Evolutionary conservation across 2,113 vertebrate genomes (phyloP).

Genomic region (Chionomys nivalis): DNA sequence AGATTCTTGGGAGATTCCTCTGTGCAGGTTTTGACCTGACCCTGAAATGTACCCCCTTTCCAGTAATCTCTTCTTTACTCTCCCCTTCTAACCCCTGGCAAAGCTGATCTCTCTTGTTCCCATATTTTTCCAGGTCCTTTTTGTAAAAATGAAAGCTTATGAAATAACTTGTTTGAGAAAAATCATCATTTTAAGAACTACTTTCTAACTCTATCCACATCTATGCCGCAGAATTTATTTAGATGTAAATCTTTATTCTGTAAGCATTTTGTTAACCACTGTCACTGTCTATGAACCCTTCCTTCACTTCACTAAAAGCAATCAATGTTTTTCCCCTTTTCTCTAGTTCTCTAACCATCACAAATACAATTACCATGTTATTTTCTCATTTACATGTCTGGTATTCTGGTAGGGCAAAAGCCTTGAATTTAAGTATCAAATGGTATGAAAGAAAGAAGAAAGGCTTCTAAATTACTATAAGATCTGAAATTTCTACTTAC

Average conservation of each 20-base stretch:
- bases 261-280: background rate
- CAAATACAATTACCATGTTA: background rate
- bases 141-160: background rate
- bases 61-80: too few relatives aligned
- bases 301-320: background rate
- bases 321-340: background rate
- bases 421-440: slow-evolving; percentile 5
- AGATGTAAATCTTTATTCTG: background rate
- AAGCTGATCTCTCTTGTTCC: too few relatives aligned
- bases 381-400: background rate
- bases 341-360: background rate
- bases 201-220: background rate
- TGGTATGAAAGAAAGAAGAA: background rate
- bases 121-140: background rate
- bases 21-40: too few relatives aligned
- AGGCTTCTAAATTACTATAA: background rate
- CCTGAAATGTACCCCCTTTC: too few relatives aligned
- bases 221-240: background rate
- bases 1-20: too few relatives aligned
- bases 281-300: background rate
- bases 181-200: background rate
- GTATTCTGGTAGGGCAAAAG: background rate
- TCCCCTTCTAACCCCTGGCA: too few relatives aligned
- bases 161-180: background rate
- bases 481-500: background rate